Base-by-base conservation (phyloP, 1,140 invertebrate genomes). In the Apis mellifera region DNA sequence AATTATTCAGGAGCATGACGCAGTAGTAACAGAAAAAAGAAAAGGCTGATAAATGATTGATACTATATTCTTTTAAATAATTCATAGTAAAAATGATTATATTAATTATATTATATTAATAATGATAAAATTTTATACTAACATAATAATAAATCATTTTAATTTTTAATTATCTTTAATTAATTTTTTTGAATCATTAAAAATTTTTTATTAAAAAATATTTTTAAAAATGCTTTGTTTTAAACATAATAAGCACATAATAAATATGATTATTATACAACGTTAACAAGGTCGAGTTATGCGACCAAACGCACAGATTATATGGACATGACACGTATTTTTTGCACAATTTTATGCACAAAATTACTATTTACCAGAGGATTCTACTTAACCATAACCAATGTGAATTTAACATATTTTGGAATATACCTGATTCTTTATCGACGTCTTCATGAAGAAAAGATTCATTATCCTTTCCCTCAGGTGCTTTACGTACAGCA, bases 401-500 rank as follows among this genome's bases (percentile, higher is more conserved):
- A 88, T 91, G 85, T 79, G 90, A 91, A 75, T 84, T 84, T 83
- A 87, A 90, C 89, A 91, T 89, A 83, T 84, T 90, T 86, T 89
- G 87, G 87, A 91, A 93, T 92, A 57, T 94, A 94, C 93, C 93
- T 94, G 94, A 94, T 89, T 94, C 95, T 94, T 95, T 95, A 89
- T 95, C 92, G 66, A 94, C 94, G 90, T 96, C 95, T 91, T 96
- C 95, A 73, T 93, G 93, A 85, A 95, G 92, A 89, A 95, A 95
- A 55, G 95, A 95, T 86, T 97, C 96, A 90, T 97, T 96, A 90
- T 97, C 96, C 91, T 97, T 97, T 60, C 97, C 97, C 86, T 97
- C 97, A 2, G 97, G 97, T 50, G 96, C 96, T 93, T 95, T 95
- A 21, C 96, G 92, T 3, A 95, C 94, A 83, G 94, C 90, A 59